These are phyloP conservation scores for Tokudaia tokunoshimensis DNA, from an alignment of 2,797 vertebrate genomes.

Conservation along the genomic window DNA sequence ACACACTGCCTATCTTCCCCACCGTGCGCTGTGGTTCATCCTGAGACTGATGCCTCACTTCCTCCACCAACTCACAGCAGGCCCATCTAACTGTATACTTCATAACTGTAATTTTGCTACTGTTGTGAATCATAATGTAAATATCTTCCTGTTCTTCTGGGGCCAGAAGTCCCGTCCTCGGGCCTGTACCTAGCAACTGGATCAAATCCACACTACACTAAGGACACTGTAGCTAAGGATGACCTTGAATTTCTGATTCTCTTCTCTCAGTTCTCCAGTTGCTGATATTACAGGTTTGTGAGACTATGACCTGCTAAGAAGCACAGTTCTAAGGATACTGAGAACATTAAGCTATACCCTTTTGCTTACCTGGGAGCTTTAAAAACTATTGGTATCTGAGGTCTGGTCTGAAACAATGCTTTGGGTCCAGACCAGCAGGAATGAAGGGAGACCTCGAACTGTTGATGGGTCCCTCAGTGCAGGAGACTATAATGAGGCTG, in stretches of 20 bases:
- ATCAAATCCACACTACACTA: not conserved
- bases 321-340: not conserved
- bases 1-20: not conserved
- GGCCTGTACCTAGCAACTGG: not conserved
- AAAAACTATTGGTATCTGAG: not conserved
- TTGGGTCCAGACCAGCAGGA: not conserved
- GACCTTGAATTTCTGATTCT: not conserved
- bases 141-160: not conserved
- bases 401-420: not conserved
- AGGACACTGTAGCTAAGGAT: not conserved
- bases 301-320: not conserved
- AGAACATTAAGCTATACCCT: not conserved
- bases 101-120: not conserved
- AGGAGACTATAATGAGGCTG: not conserved
- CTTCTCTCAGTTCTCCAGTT: too few relatives aligned
- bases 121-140: not conserved
- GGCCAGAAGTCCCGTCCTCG: not conserved
- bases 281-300: not conserved
- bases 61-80: not conserved
- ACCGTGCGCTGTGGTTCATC: not conserved
- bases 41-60: not conserved
- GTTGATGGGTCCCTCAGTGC: not conserved
- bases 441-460: not conserved
- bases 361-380: not conserved
- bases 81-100: not conserved